These are phyloP conservation scores for Ivindomyrus marchei DNA, from an alignment of 2,113 vertebrate species.

Conservation along the genomic window DNA sequence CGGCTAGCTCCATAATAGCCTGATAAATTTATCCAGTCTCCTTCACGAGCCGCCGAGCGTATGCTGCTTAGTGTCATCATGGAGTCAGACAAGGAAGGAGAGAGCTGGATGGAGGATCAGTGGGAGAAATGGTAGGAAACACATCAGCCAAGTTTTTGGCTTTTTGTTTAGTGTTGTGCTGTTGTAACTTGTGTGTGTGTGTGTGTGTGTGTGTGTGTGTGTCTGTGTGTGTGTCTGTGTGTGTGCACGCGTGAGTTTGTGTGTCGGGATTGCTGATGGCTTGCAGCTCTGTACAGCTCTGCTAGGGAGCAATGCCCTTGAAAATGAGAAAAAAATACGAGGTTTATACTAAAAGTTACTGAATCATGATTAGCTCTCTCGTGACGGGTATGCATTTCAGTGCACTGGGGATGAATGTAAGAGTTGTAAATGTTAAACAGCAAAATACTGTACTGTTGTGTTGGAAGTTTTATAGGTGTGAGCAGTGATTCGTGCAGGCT, in stretches of 20 bases:
- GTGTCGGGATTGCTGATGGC: not conserved
- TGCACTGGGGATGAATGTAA: not conserved
- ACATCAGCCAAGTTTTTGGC: not conserved
- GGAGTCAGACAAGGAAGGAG: constrained; percentile 82
- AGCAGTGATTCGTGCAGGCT: not conserved
- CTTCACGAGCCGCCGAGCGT: constrained; percentile 43
- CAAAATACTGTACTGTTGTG: not conserved
- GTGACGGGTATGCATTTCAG: not conserved
- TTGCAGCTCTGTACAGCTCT: constrained; percentile 5
- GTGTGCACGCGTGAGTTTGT: not conserved
- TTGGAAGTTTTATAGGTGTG: not conserved
- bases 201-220: not conserved
- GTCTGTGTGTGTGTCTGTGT: not conserved
- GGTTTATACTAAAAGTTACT: not conserved
- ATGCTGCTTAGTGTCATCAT: constrained; percentile 79
- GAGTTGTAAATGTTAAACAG: not conserved
- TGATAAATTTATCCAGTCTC: constrained; percentile 34
- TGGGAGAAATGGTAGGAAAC: constrained; percentile 95
- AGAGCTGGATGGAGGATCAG: constrained; percentile 95
- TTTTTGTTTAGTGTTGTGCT: not conserved
- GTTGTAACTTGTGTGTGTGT: constrained; percentile 23
- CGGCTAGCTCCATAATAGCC: constrained; percentile 30
- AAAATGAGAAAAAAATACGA: constrained; percentile 10
- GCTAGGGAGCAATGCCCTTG: constrained; percentile 32
- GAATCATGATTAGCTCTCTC: not conserved